Conservation (phyloP, 1,140 invertebrate genomes). For the Capitella teleta region DNA sequence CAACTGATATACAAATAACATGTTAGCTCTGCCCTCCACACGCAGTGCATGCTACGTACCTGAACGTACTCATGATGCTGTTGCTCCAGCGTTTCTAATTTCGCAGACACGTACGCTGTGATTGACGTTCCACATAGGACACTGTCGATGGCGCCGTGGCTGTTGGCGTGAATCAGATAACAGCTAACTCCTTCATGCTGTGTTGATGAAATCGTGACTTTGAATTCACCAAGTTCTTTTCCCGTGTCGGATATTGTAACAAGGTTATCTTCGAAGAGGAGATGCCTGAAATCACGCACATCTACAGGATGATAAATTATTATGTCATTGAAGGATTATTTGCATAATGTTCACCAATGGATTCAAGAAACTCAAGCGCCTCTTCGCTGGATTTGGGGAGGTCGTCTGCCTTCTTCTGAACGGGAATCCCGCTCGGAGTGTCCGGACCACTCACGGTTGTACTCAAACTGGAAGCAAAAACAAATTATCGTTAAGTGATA, state of each 20-base stretch:
- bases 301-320: too few species aligned
- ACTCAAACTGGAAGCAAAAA: too few species aligned
- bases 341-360: too few species aligned
- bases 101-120: constrained; percentile 32
- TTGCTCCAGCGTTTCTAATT: constrained; percentile 38
- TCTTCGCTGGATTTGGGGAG: too few species aligned
- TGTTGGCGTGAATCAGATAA: constrained; percentile 39
- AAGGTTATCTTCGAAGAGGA: constrained; percentile 37
- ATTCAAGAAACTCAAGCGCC: too few species aligned
- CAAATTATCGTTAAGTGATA: too few species aligned
- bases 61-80: constrained; percentile 42
- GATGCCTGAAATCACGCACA: constrained; percentile 26
- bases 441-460: too few species aligned
- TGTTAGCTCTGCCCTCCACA: neutral
- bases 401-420: too few species aligned
- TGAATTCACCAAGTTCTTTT: constrained; percentile 38
- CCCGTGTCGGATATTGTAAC: constrained; percentile 38
- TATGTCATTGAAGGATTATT: too few species aligned
- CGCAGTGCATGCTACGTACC: constrained; percentile 16
- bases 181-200: constrained; percentile 26
- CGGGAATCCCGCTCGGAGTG: too few species aligned
- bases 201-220: constrained; percentile 29
- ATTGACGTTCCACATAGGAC: constrained; percentile 41
- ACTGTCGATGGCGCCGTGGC: constrained; percentile 38
- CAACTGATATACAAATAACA: constrained; percentile 23